Base-by-base conservation (phyloP, 2,113 vertebrate species). In the Antechinus stuartii region DNA sequence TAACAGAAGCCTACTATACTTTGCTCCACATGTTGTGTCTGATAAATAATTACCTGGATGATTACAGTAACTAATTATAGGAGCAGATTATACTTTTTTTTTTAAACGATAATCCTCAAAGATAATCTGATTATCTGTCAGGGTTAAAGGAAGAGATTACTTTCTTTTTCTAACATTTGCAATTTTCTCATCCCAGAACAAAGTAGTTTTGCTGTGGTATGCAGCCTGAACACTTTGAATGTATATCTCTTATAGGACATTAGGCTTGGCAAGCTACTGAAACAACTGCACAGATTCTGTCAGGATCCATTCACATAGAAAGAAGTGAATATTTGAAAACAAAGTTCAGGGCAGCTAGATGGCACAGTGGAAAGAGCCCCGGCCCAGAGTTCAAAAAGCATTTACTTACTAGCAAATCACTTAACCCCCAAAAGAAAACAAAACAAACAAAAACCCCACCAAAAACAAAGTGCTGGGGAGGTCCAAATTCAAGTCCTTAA, bases 41-140 rank as follows among this genome's bases (percentile, higher is more conserved):
- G 95, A 95, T 0, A 91, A 84, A 90, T 91, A 91, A 96, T 92
- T 90, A 91, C 76, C 30, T 96, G 22, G 26, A 49, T 95, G 84
- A 94, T 96, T 89, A 94, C 3, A 94, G 54, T 54, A 93, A 93
- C 95, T 93, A 95, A 95, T 91, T 95, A 90, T 92, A 95, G 76
- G 53, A 92, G 94, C 54, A 96, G 55, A 90, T 91, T 57, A 93
- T 89, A 96, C 94, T 93, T 95, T 96, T 52, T 93, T 96, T 53
- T 95, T 22, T 2, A 50, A 50, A 90, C 24, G 68, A 93, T 92
- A 94, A 76, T 94, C 94, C 92, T 91, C 27, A 42, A 89, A 89
- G 95, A 84, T 55, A 95, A 94, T 94, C 92, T 92, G 95, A 94
- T 93, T 90, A 96, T 94, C 42, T 92, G 47, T 54, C 92, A 93